Conservation (phyloP, 1,140 invertebrate genomes). For the Drosophila arizonae region DNA sequence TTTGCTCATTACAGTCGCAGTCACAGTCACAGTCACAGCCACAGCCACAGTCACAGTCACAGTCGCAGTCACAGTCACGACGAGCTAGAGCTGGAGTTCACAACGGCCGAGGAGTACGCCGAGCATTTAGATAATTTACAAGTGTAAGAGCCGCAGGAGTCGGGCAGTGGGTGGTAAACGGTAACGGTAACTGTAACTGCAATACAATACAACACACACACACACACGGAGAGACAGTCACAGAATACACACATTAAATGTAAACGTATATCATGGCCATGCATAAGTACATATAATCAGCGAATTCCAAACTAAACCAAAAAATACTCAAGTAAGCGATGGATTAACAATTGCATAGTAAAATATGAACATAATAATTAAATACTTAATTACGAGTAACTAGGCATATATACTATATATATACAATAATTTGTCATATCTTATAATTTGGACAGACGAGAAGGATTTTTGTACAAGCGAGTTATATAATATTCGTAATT, state of each 20-base stretch:
- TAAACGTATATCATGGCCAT: conserved; percentile 79
- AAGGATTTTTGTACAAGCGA: conserved; percentile 58
- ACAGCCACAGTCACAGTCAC: conserved; percentile 20
- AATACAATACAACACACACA: conserved; percentile 39
- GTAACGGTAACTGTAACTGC: conserved; percentile 19
- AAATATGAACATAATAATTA: conserved; percentile 21
- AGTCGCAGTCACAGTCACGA: conserved; percentile 33
- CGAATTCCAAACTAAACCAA: conserved; percentile 69
- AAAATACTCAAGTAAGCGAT: conserved; percentile 71
- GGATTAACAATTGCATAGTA: conserved; percentile 56
- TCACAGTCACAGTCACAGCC: conserved; percentile 26
- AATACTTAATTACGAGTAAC: conserved; percentile 26
- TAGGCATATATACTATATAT: conserved; percentile 32
- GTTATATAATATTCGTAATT: conserved; percentile 59
- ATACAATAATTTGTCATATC: conserved; percentile 42
- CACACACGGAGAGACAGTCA: conserved; percentile 28
- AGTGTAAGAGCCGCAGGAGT: conserved; percentile 54
- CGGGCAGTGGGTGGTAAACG: not conserved
- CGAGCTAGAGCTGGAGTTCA: conserved; percentile 57
- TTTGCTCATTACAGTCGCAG: conserved; percentile 63
- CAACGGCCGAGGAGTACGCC: conserved; percentile 72
- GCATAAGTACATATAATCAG: conserved; percentile 80
- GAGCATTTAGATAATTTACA: conserved; percentile 74
- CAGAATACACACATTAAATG: conserved; percentile 59
- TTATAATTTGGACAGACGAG: conserved; percentile 41